Percentiles rank a stretch among this genome's conserved stretches.
phyloP scores from a whole-genome alignment of 2,888 invertebrate genomes.

The Mesorhabditis spiculigera region DNA sequence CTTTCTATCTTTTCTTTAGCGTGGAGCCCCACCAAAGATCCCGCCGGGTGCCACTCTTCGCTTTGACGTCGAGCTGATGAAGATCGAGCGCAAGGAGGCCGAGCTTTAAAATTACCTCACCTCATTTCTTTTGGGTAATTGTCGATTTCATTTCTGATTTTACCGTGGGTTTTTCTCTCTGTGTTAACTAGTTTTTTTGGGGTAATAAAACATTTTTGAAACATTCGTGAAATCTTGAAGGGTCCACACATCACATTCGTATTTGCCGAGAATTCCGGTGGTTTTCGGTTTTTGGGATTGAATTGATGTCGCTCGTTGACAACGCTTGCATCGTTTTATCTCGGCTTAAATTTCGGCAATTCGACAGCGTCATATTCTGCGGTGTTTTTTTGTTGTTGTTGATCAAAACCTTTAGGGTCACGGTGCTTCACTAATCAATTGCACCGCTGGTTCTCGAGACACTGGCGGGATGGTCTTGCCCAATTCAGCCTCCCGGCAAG shows the following conservation, averaged over 20 bases:
- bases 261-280: background rate
- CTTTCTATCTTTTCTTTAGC: constrained; percentile 38
- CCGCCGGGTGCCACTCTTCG: constrained; percentile 61
- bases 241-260: no score
- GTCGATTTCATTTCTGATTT: background rate
- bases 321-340: background rate
- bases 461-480: no score
- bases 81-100: constrained; percentile 38
- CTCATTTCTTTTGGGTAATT: background rate
- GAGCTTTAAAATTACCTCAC: constrained; percentile 29
- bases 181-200: background rate
- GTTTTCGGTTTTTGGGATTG: background rate
- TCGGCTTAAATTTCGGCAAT: no score
- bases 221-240: no score
- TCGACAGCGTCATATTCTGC: no score
- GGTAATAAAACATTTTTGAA: no score
- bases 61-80: constrained; percentile 57
- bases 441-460: no score
- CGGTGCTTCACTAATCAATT: no score
- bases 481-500: no score
- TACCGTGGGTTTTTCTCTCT: background rate
- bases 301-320: background rate
- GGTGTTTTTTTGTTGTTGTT: no score
- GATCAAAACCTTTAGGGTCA: no score
- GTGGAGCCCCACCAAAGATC: constrained; percentile 79